Evolutionary conservation across 2,113 vertebrate genomes (phyloP), one percentile per base, ranked within the genome.

Genomic region (Otocyon megalotis): DNA sequence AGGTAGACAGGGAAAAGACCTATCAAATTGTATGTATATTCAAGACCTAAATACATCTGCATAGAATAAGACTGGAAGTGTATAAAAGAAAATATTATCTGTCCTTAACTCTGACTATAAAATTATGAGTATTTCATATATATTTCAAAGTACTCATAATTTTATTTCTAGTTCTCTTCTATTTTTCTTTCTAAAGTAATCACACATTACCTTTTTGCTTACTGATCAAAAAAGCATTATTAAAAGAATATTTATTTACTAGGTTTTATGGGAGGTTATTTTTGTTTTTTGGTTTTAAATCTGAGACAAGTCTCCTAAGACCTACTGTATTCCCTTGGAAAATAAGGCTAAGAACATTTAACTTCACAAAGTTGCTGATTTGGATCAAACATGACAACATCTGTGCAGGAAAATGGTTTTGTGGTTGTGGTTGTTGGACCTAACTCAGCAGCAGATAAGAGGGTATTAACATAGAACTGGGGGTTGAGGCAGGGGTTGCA

Each of bases 321-420:
- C 24, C 43, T 80, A 37, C 69, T 69, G 43, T 67, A 81, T 32
- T 85, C 69, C 43, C 14, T 76, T 90, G 77, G 43, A 90, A 97
- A 91, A 93, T 20, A 63, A 89, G 50, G 50, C 37, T 84, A 76
- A 30, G 26, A 79, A 92, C 9, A 72, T 83, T 30, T n/a, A 86
- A 91, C 79, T 84, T 94, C 50, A 54, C 56, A 19, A 90, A 87
- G n/a, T 32, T 96, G 20, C 54, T 88, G 30, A 89, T 35, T 37
- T 35, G 19, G 50, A 63, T 83, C 69, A 94, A 63, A 50, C 56
- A 80, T 48, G 24, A 1, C 35, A 81, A 95, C 5, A 71, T 22
- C 48, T 3, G 1, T 28, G 30, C 9, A 80, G 5, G 28, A 76
- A 84, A 87, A 32, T 48, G 48, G 89, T 48, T 82, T 50, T 56